phyloP scores from a whole-genome alignment of 2,113 vertebrate genomes.

The Chitala chitala region DNA sequence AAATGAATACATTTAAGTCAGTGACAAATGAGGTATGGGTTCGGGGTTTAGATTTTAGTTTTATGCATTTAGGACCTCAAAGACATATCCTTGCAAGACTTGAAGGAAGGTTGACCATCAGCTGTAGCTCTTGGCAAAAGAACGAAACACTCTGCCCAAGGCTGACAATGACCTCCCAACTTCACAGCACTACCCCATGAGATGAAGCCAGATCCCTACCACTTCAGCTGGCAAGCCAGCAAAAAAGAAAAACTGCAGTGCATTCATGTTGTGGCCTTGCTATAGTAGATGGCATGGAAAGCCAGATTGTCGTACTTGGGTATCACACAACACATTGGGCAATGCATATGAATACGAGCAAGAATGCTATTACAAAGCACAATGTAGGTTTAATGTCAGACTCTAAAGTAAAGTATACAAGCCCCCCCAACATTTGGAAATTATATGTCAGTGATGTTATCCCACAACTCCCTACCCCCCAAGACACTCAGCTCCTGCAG shows the following conservation, averaged over 20 bases:
- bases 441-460: too few species aligned
- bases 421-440: too few species aligned
- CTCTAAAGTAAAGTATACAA: too few species aligned
- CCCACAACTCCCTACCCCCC: background rate
- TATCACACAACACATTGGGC: too few species aligned
- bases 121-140: background rate
- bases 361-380: too few species aligned
- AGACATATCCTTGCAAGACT: background rate
- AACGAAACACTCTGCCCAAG: background rate
- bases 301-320: background rate
- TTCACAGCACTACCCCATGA: constrained; percentile 2
- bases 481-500: background rate
- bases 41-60: background rate
- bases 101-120: background rate
- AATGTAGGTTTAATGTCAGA: too few species aligned
- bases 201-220: background rate
- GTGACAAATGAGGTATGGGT: background rate
- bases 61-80: background rate
- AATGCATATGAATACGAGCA: too few species aligned
- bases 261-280: background rate
- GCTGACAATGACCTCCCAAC: constrained; percentile 11
- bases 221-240: background rate
- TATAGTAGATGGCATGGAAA: background rate
- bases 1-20: background rate
- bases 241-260: background rate